Evolutionary conservation across 2,888 invertebrate species (phyloP).

Genomic region (Dascillus cervinus): DNA sequence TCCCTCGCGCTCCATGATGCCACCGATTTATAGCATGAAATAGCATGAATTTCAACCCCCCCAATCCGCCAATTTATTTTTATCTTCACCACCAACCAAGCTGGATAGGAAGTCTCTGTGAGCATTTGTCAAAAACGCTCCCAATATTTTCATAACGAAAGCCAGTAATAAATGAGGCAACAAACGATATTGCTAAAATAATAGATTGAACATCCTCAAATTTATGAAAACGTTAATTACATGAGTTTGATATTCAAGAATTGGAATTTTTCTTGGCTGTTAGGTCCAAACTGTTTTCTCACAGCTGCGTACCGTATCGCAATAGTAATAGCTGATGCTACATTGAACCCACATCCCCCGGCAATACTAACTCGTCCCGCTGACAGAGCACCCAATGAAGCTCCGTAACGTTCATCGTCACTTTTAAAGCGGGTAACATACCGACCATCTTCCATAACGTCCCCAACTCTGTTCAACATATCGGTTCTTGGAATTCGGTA

Average conservation of each 20-base stretch:
- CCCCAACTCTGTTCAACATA: constrained; percentile 77
- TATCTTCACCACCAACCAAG: constrained; percentile 16
- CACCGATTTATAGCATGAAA: constrained; percentile 70
- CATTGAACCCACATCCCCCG: constrained; percentile 47
- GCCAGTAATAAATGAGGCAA: constrained; percentile 60
- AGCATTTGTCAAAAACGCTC: constrained; percentile 45
- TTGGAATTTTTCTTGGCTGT: too few relatives aligned
- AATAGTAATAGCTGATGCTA: constrained; percentile 70
- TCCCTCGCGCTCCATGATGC: constrained; percentile 81
- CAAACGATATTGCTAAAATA: constrained; percentile 61
- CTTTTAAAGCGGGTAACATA: constrained; percentile 77
- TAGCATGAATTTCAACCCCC: constrained; percentile 62
- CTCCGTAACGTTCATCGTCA: constrained; percentile 65
- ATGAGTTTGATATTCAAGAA: too few relatives aligned
- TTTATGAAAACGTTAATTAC: constrained; percentile 51
- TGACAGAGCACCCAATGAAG: too few relatives aligned
- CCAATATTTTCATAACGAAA: constrained; percentile 53
- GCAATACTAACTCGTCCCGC: constrained; percentile 74
- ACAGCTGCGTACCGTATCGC: constrained; percentile 85
- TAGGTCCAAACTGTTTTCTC: too few relatives aligned
- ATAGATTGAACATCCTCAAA: too few relatives aligned
- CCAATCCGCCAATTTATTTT: constrained; percentile 23
- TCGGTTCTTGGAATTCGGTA: too few relatives aligned
- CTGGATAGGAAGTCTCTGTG: constrained; percentile 16
- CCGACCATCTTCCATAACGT: constrained; percentile 75